Percentiles rank a stretch among this genome's conserved stretches.
phyloP scores from a whole-genome alignment of 2,113 vertebrate genomes.

The Larimichthys crocea region DNA sequence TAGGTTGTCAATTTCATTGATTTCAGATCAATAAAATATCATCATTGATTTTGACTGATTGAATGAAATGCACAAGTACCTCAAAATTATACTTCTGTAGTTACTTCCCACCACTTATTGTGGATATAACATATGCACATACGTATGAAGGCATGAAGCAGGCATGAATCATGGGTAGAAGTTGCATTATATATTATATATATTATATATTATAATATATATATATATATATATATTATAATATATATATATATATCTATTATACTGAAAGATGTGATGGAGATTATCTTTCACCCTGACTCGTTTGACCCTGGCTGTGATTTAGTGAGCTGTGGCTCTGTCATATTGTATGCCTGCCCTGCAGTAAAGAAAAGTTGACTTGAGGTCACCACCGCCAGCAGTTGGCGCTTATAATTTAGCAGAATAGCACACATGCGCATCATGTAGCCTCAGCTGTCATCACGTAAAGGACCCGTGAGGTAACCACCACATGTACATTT shows the following conservation, averaged over 20 bases:
- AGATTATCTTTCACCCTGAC: neutral
- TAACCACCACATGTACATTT: conserved; percentile 68
- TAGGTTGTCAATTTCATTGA: no score
- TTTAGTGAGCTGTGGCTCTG: conserved; percentile 18
- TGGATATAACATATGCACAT: no score
- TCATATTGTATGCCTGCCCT: conserved; percentile 39
- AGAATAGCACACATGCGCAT: conserved; percentile 71
- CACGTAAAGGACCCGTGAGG: conserved; percentile 70
- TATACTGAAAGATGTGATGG: neutral
- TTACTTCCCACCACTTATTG: no score
- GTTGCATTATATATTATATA: no score
- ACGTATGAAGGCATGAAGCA: no score
- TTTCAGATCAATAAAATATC: no score
- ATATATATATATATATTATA: no score
- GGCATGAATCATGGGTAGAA: no score
- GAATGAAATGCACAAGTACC: no score
- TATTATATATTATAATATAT: no score
- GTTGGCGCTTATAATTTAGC: conserved; percentile 63
- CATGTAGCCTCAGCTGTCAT: conserved; percentile 57
- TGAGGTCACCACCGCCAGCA: conserved; percentile 63
- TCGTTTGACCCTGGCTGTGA: conserved; percentile 1
- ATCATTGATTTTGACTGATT: no score
- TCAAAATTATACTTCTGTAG: no score
- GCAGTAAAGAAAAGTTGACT: conserved; percentile 68
- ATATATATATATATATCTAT: neutral